These are phyloP conservation scores for Esox niger DNA, from an alignment of 2,113 vertebrate species.

Conservation along the genomic window DNA sequence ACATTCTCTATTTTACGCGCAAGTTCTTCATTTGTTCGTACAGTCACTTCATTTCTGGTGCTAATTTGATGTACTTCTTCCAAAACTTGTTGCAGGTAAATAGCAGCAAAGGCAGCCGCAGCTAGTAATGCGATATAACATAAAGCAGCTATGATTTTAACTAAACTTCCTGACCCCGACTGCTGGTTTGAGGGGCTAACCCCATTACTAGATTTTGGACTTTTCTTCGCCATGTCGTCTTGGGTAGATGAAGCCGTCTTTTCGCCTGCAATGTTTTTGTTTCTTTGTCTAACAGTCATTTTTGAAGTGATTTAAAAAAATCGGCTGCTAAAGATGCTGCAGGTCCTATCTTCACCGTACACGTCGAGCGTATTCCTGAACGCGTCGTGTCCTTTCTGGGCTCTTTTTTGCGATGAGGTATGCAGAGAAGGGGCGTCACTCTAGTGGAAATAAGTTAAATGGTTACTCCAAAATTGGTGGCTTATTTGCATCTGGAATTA, in stretches of 20 bases:
- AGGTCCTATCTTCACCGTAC: slow-evolving; percentile 32
- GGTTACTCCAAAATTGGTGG: not conserved
- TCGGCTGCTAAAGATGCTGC: not conserved
- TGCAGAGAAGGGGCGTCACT: slow-evolving; percentile 63
- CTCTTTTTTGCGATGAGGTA: slow-evolving; percentile 45
- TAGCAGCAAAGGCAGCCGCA: slow-evolving; percentile 60
- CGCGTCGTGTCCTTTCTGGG: slow-evolving; percentile 63
- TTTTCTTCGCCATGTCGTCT: slow-evolving; percentile 69
- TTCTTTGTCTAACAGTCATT: slow-evolving; percentile 70
- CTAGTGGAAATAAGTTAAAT: not conserved
- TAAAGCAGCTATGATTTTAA: slow-evolving; percentile 38
- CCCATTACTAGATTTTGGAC: slow-evolving; percentile 49
- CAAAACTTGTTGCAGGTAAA: slow-evolving; percentile 63
- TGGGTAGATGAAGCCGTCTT: slow-evolving; percentile 44
- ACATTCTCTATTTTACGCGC: slow-evolving; percentile 53
- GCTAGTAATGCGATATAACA: slow-evolving; percentile 60
- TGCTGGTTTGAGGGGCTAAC: slow-evolving; percentile 34
- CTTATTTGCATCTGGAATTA: not conserved
- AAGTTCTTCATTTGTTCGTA: slow-evolving; percentile 46
- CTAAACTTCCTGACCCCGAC: slow-evolving; percentile 37
- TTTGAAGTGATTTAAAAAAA: not conserved
- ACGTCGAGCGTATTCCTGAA: slow-evolving; percentile 68
- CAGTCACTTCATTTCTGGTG: slow-evolving; percentile 46
- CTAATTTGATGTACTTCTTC: slow-evolving; percentile 58
- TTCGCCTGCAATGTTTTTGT: slow-evolving; percentile 59